A percentile compares a stretch with the other conserved stretches of the same genome.
These are phyloP conservation scores for Acheta domesticus DNA, from an alignment of 2,888 invertebrate species.

Conservation along the genomic window DNA sequence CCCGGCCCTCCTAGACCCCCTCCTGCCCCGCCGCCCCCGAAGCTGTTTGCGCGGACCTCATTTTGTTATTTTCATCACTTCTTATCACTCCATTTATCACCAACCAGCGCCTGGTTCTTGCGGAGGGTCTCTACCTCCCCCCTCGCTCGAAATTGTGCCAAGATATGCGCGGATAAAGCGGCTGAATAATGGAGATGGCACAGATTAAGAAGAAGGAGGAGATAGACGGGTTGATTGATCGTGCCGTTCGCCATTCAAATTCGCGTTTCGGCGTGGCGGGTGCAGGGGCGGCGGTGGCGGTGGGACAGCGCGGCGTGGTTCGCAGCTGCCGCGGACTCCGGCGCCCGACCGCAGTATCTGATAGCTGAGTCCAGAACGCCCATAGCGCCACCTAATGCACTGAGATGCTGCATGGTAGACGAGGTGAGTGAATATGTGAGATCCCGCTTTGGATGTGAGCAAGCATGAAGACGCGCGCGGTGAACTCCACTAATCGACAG, in stretches of 20 bases:
- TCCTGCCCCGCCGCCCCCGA: neutral
- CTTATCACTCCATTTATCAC: slow-evolving; percentile 18
- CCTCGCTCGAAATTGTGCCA: neutral
- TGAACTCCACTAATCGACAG: too few species aligned
- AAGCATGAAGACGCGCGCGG: too few species aligned
- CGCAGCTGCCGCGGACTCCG: neutral
- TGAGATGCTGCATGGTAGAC: too few species aligned
- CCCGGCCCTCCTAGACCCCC: neutral
- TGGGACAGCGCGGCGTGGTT: neutral
- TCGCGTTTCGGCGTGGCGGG: neutral
- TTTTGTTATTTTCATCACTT: slow-evolving; percentile 18
- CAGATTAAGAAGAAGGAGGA: slow-evolving; percentile 18
- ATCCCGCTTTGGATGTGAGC: too few species aligned
- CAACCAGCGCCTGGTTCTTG: neutral
- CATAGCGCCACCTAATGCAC: too few species aligned
- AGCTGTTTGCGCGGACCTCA: slow-evolving; percentile 10
- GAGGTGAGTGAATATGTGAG: too few species aligned
- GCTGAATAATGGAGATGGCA: slow-evolving; percentile 18
- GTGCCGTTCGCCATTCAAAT: slow-evolving; percentile 3
- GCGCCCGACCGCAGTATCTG: neutral
- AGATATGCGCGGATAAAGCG: neutral
- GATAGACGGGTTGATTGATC: slow-evolving; percentile 18
- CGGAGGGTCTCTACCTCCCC: neutral
- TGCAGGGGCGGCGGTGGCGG: neutral
- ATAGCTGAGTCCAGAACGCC: too few species aligned